Percentiles rank a stretch among this genome's conserved stretches.
Evolutionary conservation across 2,113 vertebrate species (phyloP).

Genomic region (Peromyscus leucopus): DNA sequence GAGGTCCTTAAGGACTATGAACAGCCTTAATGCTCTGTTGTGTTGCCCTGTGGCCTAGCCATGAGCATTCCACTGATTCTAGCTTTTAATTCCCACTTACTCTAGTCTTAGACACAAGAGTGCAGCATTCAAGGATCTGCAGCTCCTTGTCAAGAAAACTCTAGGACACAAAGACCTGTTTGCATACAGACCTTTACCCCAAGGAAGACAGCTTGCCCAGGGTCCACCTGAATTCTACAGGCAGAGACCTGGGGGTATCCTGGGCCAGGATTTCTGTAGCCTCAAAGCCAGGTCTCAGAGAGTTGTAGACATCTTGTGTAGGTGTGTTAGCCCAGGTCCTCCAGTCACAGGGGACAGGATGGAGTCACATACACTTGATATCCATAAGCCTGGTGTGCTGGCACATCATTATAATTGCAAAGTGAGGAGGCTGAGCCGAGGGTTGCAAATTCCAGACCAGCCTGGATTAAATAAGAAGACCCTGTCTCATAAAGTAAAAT

Average conservation of each 20-base stretch:
- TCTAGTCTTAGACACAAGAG: not conserved
- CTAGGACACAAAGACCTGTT: not conserved
- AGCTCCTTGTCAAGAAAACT: not conserved
- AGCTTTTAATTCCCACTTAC: not conserved
- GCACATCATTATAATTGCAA: not conserved
- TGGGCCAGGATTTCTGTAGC: too few species aligned
- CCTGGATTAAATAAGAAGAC: not conserved
- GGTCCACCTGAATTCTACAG: not conserved
- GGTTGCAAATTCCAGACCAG: not conserved
- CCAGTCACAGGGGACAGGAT: not conserved
- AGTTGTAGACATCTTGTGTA: too few species aligned
- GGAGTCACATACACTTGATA: not conserved
- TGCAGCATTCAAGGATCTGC: not conserved
- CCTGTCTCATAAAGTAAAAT: not conserved
- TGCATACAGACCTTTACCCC: not conserved
- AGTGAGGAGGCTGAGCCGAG: not conserved
- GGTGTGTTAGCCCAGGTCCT: not conserved
- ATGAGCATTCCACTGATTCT: not conserved
- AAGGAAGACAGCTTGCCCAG: not conserved
- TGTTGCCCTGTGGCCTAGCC: not conserved
- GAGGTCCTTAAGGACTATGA: accelerated
- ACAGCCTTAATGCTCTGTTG: not conserved
- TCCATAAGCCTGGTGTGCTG: not conserved
- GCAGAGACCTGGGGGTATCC: not conserved
- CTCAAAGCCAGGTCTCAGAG: not conserved